These are phyloP conservation scores for Dinocampus coccinellae DNA, from an alignment of 2,888 invertebrate genomes.

Conservation along the genomic window DNA sequence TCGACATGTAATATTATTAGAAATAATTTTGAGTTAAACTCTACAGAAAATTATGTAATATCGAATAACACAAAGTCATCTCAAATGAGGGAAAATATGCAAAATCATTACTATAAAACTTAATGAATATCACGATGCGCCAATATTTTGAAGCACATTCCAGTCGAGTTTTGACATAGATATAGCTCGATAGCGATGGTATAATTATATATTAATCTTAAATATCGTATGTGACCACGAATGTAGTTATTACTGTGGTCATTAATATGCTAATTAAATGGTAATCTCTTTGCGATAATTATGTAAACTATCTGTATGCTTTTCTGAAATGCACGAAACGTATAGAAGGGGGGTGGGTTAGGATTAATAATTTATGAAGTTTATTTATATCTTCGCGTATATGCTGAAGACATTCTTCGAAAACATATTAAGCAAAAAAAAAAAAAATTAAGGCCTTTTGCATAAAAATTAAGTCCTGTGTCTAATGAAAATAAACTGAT, in stretches of 20 bases:
- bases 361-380: slow-evolving; percentile 67
- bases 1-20: neutral
- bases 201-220: slow-evolving; percentile 55
- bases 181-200: slow-evolving; percentile 64
- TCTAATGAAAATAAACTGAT: slow-evolving; percentile 36
- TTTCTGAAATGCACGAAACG: slow-evolving; percentile 90
- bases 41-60: too few species aligned
- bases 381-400: slow-evolving; percentile 54
- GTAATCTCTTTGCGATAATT: slow-evolving; percentile 56
- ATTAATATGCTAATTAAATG: slow-evolving; percentile 55
- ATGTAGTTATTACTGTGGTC: slow-evolving; percentile 61
- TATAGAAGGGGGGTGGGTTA: slow-evolving; percentile 79
- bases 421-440: slow-evolving; percentile 43
- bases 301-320: slow-evolving; percentile 79
- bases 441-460: slow-evolving; percentile 60
- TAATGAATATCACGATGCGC: slow-evolving; percentile 32
- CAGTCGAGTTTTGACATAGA: slow-evolving; percentile 64
- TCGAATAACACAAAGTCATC: neutral
- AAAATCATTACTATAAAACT: slow-evolving; percentile 23
- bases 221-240: slow-evolving; percentile 59
- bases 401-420: slow-evolving; percentile 54
- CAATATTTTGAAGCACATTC: slow-evolving; percentile 60
- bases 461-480: slow-evolving; percentile 61
- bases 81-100: slow-evolving; percentile 14
- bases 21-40: too few species aligned